Percentiles rank a stretch among this genome's conserved stretches.
phyloP scores from a whole-genome alignment of 35 echinoderm and acorn worm species.

The Acanthaster planci region DNA sequence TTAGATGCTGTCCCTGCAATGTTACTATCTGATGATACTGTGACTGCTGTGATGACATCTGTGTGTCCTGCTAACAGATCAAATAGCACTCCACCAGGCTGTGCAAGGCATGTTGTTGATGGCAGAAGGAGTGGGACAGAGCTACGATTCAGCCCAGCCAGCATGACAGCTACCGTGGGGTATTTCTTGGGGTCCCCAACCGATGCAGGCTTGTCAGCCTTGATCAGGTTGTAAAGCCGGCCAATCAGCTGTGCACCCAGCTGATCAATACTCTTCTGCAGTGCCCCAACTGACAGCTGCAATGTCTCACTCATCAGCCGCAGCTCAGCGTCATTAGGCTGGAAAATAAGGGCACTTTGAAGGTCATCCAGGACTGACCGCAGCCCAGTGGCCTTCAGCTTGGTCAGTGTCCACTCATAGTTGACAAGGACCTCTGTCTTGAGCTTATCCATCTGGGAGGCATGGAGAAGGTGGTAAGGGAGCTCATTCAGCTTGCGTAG shows the following conservation, averaged over 20 bases:
- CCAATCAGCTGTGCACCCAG: slow-evolving; percentile 85
- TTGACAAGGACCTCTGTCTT: slow-evolving; percentile 76
- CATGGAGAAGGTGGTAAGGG: slow-evolving; percentile 71
- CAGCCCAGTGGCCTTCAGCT: slow-evolving; percentile 73
- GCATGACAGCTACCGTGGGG: slow-evolving; percentile 50
- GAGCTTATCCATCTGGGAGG: slow-evolving; percentile 69
- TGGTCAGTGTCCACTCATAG: slow-evolving; percentile 85
- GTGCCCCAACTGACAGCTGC: slow-evolving; percentile 56
- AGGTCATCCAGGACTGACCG: slow-evolving; percentile 60
- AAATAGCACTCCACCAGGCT: slow-evolving; percentile 85
- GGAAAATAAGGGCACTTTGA: slow-evolving; percentile 73
- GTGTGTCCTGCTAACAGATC: slow-evolving; percentile 93
- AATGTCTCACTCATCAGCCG: slow-evolving; percentile 74
- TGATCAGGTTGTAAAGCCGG: slow-evolving; percentile 63
- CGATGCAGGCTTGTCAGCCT: slow-evolving; percentile 74
- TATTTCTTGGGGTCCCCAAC: slow-evolving; percentile 84
- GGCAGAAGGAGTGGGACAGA: slow-evolving; percentile 74
- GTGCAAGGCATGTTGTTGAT: slow-evolving; percentile 76
- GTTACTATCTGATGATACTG: slow-evolving; percentile 42
- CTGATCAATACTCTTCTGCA: slow-evolving; percentile 72
- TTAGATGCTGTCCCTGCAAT: slow-evolving; percentile 76
- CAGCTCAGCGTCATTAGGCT: slow-evolving; percentile 81
- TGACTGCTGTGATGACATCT: slow-evolving; percentile 82
- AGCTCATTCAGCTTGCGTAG: slow-evolving; percentile 77
- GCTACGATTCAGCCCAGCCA: slow-evolving; percentile 54